Percentiles rank a stretch among this genome's conserved stretches.
Evolutionary conservation across 2,888 invertebrate genomes (phyloP).

Genomic region (Ectemnius continuus): DNA sequence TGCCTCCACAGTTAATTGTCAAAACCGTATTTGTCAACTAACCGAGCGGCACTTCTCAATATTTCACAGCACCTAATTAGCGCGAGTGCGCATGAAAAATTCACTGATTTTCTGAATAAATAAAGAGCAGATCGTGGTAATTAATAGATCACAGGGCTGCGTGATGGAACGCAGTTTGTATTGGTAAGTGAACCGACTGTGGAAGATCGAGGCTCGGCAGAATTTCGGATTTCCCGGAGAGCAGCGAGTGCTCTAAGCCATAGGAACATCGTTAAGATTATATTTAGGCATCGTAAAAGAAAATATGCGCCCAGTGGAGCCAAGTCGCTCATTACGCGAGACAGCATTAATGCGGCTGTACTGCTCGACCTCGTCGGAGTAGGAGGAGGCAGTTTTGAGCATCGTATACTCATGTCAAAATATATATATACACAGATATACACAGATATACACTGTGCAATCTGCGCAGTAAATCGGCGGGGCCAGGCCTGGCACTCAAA

Average conservation of each 20-base stretch:
- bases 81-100: not conserved
- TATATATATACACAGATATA: slow-evolving; percentile 32
- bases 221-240: slow-evolving; percentile 61
- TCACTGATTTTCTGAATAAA: too few relatives aligned
- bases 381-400: slow-evolving; percentile 38
- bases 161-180: too few relatives aligned
- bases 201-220: slow-evolving; percentile 28
- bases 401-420: slow-evolving; percentile 56
- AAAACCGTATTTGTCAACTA: slow-evolving; percentile 7
- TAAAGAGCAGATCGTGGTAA: too few relatives aligned
- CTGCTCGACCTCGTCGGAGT: slow-evolving; percentile 24
- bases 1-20: slow-evolving; percentile 13
- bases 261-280: slow-evolving; percentile 76
- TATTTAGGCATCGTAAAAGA: slow-evolving; percentile 77
- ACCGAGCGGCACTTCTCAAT: not conserved
- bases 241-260: slow-evolving; percentile 61
- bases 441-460: slow-evolving; percentile 22
- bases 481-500: slow-evolving; percentile 28
- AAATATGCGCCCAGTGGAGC: slow-evolving; percentile 77
- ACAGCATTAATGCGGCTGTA: slow-evolving; percentile 72
- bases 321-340: slow-evolving; percentile 77
- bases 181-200: too few relatives aligned
- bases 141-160: too few relatives aligned
- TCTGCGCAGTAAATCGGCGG: slow-evolving; percentile 46
- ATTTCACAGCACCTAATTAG: slow-evolving; percentile 3